Evolutionary conservation across 2,888 invertebrate genomes (phyloP).

Genomic region (Melinopterus prodromus): DNA sequence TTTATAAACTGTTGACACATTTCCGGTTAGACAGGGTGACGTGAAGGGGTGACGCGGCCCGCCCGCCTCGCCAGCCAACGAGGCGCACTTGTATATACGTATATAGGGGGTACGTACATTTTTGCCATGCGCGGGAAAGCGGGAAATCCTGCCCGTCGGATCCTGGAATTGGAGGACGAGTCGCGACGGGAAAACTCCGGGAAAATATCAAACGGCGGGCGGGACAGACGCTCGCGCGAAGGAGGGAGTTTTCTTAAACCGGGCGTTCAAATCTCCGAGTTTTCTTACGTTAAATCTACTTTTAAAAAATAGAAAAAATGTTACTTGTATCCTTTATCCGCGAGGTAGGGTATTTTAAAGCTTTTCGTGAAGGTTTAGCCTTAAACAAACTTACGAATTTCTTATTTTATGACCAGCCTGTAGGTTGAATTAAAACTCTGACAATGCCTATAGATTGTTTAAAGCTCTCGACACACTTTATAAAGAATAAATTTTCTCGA

Average conservation of each 20-base stretch:
- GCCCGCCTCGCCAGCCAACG: neutral
- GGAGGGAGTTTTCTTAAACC: constrained; percentile 43
- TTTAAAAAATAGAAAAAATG: too few species aligned
- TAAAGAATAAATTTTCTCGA: too few species aligned
- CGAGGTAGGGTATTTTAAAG: too few species aligned
- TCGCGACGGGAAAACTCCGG: constrained; percentile 27
- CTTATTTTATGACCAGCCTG: too few species aligned
- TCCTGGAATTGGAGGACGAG: constrained; percentile 19
- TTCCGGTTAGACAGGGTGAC: constrained; percentile 47
- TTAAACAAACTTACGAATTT: too few species aligned
- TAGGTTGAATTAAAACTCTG: too few species aligned
- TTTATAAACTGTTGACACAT: constrained; percentile 59
- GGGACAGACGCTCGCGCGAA: constrained; percentile 22
- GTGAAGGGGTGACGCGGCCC: neutral
- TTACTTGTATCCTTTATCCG: too few species aligned
- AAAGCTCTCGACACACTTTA: too few species aligned
- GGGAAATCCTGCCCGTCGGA: constrained; percentile 17
- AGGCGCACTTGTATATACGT: neutral
- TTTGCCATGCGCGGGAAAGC: constrained; percentile 43
- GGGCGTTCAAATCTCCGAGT: constrained; percentile 44
- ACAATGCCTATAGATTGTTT: too few species aligned
- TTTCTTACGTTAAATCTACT: too few species aligned
- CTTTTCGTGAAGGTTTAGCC: too few species aligned
- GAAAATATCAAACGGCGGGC: constrained; percentile 1
- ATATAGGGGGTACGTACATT: constrained; percentile 27